A percentile compares a stretch with the other conserved stretches of the same genome.
Conservation (phyloP, 2,888 invertebrate genomes). For the Cordilura impudica region DNA sequence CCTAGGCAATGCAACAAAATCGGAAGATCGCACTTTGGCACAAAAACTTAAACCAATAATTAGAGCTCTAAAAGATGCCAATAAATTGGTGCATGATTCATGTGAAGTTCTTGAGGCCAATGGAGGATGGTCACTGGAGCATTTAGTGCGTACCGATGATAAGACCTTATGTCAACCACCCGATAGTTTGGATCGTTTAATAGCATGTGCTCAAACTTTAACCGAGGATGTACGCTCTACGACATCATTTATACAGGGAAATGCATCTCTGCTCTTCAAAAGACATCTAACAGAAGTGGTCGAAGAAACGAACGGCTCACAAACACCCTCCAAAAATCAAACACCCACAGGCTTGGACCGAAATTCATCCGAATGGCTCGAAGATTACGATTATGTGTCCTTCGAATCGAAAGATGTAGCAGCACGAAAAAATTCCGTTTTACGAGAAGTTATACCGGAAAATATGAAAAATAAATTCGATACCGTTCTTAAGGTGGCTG, state of each 20-base stretch:
- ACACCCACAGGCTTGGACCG: slow-evolving; percentile 49
- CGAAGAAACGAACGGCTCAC: slow-evolving; percentile 26
- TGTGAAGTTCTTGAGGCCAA: slow-evolving; percentile 86
- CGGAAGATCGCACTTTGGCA: slow-evolving; percentile 88
- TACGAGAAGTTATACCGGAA: slow-evolving; percentile 84
- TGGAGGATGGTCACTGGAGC: slow-evolving; percentile 88
- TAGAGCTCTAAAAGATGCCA: slow-evolving; percentile 88
- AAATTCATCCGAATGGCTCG: slow-evolving; percentile 81
- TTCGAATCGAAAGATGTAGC: slow-evolving; percentile 87
- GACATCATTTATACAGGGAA: slow-evolving; percentile 93
- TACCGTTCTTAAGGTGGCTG: slow-evolving; percentile 85
- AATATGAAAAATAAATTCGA: slow-evolving; percentile 88
- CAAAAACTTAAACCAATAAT: slow-evolving; percentile 88
- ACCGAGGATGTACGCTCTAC: slow-evolving; percentile 93
- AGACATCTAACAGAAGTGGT: slow-evolving; percentile 71
- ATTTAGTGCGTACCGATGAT: slow-evolving; percentile 79
- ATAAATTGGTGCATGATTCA: slow-evolving; percentile 88
- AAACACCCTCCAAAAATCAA: slow-evolving; percentile 28
- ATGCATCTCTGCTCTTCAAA: slow-evolving; percentile 88
- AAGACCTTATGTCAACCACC: slow-evolving; percentile 79
- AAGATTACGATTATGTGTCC: slow-evolving; percentile 95
- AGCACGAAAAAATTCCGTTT: slow-evolving; percentile 85
- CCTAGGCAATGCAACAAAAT: slow-evolving; percentile 89
- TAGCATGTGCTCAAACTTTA: slow-evolving; percentile 90
- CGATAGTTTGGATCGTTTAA: slow-evolving; percentile 92